Conservation (phyloP, 1,140 invertebrate genomes). For the Lerema accius region DNA sequence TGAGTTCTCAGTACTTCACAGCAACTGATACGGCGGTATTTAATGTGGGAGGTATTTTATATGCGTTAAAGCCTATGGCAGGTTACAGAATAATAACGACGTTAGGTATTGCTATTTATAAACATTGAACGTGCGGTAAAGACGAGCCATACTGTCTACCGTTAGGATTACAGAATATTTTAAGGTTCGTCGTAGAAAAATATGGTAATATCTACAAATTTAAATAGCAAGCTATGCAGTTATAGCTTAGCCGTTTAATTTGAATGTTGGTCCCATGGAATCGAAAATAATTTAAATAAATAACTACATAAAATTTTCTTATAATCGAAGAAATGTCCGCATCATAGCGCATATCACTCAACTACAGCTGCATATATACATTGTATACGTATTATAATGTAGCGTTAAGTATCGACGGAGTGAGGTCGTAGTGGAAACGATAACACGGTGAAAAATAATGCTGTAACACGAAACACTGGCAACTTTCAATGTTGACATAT, state of each 20-base stretch:
- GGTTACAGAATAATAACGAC: not conserved
- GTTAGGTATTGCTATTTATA: too few relatives aligned
- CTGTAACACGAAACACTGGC: conserved; percentile 47
- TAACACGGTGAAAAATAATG: conserved; percentile 47
- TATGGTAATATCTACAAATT: too few relatives aligned
- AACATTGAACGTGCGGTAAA: too few relatives aligned
- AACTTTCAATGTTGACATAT: conserved; percentile 57
- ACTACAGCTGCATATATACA: too few relatives aligned
- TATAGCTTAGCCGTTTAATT: too few relatives aligned
- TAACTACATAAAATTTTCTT: not conserved
- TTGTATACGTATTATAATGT: conserved; percentile 27
- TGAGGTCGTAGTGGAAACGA: conserved; percentile 42
- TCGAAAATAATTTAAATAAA: too few relatives aligned
- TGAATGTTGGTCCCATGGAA: too few relatives aligned
- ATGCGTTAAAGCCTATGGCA: conserved; percentile 1
- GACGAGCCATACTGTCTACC: not conserved
- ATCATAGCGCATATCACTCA: too few relatives aligned
- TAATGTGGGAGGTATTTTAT: conserved; percentile 5
- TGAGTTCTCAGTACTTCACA: conserved; percentile 45
- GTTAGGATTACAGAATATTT: too few relatives aligned
- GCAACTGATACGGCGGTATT: conserved; percentile 34
- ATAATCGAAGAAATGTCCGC: conserved; percentile 7
- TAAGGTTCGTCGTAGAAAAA: too few relatives aligned
- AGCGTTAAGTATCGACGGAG: conserved; percentile 29
- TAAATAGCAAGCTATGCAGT: not conserved